Evolutionary conservation across 2,888 invertebrate species (phyloP).

Genomic region (Synanthedon andrenaeformis): DNA sequence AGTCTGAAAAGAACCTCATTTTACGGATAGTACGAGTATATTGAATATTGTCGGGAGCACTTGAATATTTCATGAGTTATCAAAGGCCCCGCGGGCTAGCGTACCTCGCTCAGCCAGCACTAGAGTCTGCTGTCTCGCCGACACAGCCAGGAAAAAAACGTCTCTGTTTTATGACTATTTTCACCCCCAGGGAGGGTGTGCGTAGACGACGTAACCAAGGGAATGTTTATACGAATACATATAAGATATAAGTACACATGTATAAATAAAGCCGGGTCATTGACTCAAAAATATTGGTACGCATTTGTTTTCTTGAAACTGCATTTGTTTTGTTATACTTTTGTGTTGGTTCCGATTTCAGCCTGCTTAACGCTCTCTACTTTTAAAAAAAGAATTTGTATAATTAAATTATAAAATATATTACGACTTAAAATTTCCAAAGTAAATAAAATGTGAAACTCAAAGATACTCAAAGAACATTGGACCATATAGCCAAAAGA

Average conservation of each 20-base stretch:
- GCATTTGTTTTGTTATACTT: too few relatives aligned
- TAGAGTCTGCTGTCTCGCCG: constrained; percentile 18
- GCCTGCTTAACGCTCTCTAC: too few relatives aligned
- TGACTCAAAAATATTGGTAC: constrained; percentile 14
- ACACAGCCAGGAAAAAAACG: constrained; percentile 21
- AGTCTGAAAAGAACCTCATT: neutral
- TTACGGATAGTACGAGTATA: constrained; percentile 2
- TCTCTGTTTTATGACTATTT: constrained; percentile 42
- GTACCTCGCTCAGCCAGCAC: constrained; percentile 16
- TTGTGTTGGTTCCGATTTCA: too few relatives aligned
- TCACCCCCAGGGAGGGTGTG: constrained; percentile 24
- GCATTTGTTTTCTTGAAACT: too few relatives aligned
- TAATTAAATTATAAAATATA: too few relatives aligned
- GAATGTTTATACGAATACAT: constrained; percentile 29
- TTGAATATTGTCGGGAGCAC: constrained; percentile 28
- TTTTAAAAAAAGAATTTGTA: too few relatives aligned
- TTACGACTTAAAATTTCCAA: too few relatives aligned
- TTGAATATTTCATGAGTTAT: constrained; percentile 60
- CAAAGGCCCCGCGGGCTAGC: constrained; percentile 38
- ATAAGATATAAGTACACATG: constrained; percentile 4
- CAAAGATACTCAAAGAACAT: too few relatives aligned
- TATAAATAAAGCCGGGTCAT: constrained; percentile 13
- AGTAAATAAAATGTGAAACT: too few relatives aligned
- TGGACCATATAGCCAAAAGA: too few relatives aligned
- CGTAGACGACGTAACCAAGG: constrained; percentile 21